Evolutionary conservation across 2,888 invertebrate genomes (phyloP).

Genomic region (Drepanosiphum platanoidis): DNA sequence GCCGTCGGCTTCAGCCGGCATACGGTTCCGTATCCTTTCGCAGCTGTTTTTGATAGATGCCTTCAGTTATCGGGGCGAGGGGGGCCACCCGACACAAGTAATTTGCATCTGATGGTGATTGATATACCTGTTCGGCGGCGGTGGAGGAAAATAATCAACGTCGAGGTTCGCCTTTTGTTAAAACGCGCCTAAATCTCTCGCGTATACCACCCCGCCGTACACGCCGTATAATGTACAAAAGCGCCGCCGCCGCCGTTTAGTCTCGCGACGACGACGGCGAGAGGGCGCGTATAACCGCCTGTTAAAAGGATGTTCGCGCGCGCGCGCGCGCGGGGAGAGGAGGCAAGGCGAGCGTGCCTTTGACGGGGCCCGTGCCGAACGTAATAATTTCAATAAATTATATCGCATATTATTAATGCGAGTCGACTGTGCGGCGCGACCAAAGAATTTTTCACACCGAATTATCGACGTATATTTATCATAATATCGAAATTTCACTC

Average conservation of each 20-base stretch:
- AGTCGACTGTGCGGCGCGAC: background rate
- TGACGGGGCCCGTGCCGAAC: slow-evolving; percentile 40
- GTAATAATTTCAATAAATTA: slow-evolving; percentile 58
- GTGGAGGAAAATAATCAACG: slow-evolving; percentile 59
- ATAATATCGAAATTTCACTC: background rate
- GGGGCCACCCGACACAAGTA: slow-evolving; percentile 38
- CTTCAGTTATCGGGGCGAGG: slow-evolving; percentile 34
- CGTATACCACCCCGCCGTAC: background rate
- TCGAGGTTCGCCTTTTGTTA: slow-evolving; percentile 41
- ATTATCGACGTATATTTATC: background rate
- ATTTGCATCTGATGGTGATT: slow-evolving; percentile 62
- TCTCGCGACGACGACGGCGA: background rate
- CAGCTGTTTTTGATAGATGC: slow-evolving; percentile 60
- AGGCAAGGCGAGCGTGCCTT: slow-evolving; percentile 10
- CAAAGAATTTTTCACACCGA: background rate
- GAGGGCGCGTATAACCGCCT: background rate
- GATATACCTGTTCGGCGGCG: slow-evolving; percentile 54
- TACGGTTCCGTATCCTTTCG: slow-evolving; percentile 1
- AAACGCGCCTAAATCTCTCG: slow-evolving; percentile 37
- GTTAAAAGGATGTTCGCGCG: slow-evolving; percentile 23
- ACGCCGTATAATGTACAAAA: slow-evolving; percentile 9
- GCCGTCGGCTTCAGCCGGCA: background rate
- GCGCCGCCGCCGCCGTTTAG: slow-evolving; percentile 33
- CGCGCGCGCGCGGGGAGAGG: too few relatives aligned
- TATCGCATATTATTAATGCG: slow-evolving; percentile 44